Percentiles rank a stretch among this genome's conserved stretches.
Conservation (phyloP, 2,113 vertebrate genomes). For the Sturnira hondurensis region DNA sequence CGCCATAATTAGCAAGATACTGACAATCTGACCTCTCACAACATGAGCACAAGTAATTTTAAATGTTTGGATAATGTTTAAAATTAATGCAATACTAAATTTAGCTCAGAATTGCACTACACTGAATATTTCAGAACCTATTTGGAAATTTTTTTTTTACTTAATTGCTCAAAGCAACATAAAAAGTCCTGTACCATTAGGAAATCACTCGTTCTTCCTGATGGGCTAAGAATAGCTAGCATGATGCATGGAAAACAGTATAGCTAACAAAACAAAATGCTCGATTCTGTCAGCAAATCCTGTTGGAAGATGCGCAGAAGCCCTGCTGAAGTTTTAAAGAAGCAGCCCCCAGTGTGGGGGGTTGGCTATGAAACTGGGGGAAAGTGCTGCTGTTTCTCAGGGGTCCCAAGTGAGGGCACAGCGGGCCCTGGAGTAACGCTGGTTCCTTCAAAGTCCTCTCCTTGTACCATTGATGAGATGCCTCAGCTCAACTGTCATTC, state of each 20-base stretch:
- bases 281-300: slow-evolving; percentile 5
- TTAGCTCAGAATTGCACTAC: slow-evolving; percentile 15
- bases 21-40: not conserved
- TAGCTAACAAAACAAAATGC: not conserved
- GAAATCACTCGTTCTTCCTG: slow-evolving; percentile 12
- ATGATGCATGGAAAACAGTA: not conserved
- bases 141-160: not conserved
- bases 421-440: not conserved
- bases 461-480: too few relatives aligned
- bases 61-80: not conserved
- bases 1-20: not conserved
- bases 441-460: not conserved
- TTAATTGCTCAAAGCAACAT: slow-evolving; percentile 21
- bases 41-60: not conserved
- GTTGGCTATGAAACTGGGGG: not conserved
- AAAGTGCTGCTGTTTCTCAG: not conserved
- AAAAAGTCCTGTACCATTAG: not conserved
- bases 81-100: not conserved
- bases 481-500: not conserved
- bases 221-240: not conserved
- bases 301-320: not conserved
- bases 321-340: not conserved
- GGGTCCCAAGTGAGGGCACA: not conserved
- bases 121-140: not conserved
- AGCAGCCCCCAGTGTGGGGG: not conserved